Evolutionary conservation across 2,113 vertebrate species (phyloP), one percentile per base, ranked within the genome.

Genomic region (Caranx ignobilis): DNA sequence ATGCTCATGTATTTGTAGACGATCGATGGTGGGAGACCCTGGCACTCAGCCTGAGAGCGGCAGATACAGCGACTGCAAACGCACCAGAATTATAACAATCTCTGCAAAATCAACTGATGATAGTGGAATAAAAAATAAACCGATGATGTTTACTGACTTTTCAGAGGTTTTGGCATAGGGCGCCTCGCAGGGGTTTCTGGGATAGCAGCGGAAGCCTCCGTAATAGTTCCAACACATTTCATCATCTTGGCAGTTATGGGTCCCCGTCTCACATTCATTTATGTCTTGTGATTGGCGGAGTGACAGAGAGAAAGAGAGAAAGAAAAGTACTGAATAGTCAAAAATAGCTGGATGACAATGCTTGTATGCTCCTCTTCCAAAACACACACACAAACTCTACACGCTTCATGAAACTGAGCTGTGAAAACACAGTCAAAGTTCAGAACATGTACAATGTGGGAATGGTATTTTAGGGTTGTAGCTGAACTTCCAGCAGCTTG

Each of bases 1-100:
- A 99, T 97, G 93, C 96, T 99, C 98, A 99, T 99, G 88, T 99
- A 99, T 78, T 98, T 99, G 94, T 98, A 96, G 80, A 99, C 96
- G 32, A 98, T 96, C 2, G 97, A 97, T 12, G 98, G 97, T 4
- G 98, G 96, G 71, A 97, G 91, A 65, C 91, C 90, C 52, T 96
- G 94, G 86, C 98, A 99, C 18, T 96, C 91, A 0, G 92, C 94
- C 54, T 93, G 93, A 19, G 96, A 96, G 0, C 95, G 95, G 88
- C 98, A 99, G 71, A 97, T 89, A 11, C 98, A 99, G 78, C 98
- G 97, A 86, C 98, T 99, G 94, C 66, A 78, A 67, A 67, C 31
- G 65, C 8, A 86, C 19, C 71, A 63, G 16, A 67, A 19, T 69
- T 21, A 41, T 1, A 4, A 45, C 21, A 70, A 68, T 18, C n/a